These are phyloP conservation scores for Plagodis dolabraria DNA, from an alignment of 2,888 invertebrate species.

Conservation along the genomic window DNA sequence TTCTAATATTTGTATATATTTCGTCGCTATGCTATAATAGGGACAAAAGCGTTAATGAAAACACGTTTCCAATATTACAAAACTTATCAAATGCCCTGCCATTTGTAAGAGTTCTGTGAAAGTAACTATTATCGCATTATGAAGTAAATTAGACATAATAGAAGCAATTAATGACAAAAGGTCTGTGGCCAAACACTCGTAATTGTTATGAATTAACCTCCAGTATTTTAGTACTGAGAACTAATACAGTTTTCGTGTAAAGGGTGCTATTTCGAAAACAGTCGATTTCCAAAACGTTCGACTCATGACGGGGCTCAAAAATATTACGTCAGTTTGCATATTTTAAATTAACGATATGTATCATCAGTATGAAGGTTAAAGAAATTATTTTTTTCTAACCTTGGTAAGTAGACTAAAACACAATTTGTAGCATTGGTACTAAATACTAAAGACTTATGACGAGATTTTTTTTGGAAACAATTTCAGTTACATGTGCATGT, in stretches of 20 bases:
- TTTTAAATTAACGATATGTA: too few relatives aligned
- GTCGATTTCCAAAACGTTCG: slow-evolving; percentile 22
- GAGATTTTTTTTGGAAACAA: too few relatives aligned
- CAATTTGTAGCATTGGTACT: too few relatives aligned
- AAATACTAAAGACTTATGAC: too few relatives aligned
- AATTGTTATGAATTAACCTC: slow-evolving; percentile 40
- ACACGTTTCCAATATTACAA: slow-evolving; percentile 35
- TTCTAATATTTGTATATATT: slow-evolving; percentile 1
- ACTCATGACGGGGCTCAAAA: neutral
- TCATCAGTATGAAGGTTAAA: too few relatives aligned
- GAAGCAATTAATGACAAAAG: slow-evolving; percentile 38
- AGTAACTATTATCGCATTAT: slow-evolving; percentile 55
- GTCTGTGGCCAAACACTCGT: slow-evolving; percentile 27
- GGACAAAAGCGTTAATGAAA: slow-evolving; percentile 19
- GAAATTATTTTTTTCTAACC: too few relatives aligned
- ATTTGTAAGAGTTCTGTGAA: slow-evolving; percentile 48
- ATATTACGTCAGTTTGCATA: too few relatives aligned
- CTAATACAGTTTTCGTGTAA: neutral
- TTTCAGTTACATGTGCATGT: too few relatives aligned
- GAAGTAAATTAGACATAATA: slow-evolving; percentile 49
- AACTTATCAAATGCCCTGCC: slow-evolving; percentile 43
- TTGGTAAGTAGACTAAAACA: too few relatives aligned
- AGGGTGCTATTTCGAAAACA: slow-evolving; percentile 22
- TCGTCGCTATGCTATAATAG: slow-evolving; percentile 6
- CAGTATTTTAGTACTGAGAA: slow-evolving; percentile 31